Percentiles rank a stretch among this genome's conserved stretches.
These are phyloP conservation scores for Rhinoderma darwinii DNA, from an alignment of 2,113 vertebrate genomes.

Conservation along the genomic window DNA sequence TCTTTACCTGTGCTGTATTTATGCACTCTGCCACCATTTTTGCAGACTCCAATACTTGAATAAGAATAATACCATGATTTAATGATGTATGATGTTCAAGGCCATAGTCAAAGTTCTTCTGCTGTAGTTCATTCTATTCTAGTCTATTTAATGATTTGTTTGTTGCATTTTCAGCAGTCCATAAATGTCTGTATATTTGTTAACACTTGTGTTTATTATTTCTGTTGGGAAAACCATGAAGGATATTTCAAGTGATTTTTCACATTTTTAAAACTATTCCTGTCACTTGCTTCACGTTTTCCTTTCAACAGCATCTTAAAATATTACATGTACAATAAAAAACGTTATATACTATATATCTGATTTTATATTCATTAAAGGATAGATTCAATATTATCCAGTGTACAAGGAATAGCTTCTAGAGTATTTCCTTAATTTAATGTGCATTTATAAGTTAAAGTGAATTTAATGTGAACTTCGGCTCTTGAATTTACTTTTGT, in stretches of 20 bases:
- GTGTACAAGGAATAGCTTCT: neutral
- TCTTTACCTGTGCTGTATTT: neutral
- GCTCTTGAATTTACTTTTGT: no score
- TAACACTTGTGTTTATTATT: conserved; percentile 28
- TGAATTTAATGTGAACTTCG: no score
- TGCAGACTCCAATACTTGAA: neutral
- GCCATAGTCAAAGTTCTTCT: conserved; percentile 35
- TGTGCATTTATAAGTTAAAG: neutral
- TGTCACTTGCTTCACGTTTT: conserved; percentile 23
- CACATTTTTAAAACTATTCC: neutral
- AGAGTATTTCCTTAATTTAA: neutral
- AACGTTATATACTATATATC: neutral
- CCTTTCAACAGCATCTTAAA: conserved; percentile 9
- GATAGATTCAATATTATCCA: neutral
- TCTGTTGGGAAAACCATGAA: conserved; percentile 33
- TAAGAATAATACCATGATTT: conserved; percentile 32
- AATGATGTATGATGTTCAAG: conserved; percentile 45
- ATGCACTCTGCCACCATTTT: neutral
- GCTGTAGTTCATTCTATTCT: conserved; percentile 25
- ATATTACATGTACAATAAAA: conserved; percentile 9
- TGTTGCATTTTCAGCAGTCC: conserved; percentile 4
- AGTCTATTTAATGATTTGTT: conserved; percentile 32
- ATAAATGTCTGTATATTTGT: conserved; percentile 43
- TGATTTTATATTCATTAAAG: neutral
- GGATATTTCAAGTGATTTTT: conserved; percentile 30